Evolutionary conservation across 2,888 invertebrate species (phyloP).

Genomic region (Eledona agricola): DNA sequence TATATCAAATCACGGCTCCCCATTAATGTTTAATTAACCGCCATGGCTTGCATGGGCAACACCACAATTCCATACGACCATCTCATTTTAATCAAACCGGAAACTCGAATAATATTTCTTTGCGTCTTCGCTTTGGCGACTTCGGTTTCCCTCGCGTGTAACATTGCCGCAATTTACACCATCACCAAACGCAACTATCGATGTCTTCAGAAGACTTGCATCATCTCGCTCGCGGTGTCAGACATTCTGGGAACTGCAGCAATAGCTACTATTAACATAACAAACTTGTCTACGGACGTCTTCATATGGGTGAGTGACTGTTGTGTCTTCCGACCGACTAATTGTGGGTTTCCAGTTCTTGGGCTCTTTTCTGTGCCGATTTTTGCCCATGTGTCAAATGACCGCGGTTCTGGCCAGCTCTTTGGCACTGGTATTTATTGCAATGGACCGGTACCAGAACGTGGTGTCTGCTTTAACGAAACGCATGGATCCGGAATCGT

Average conservation of each 20-base stretch:
- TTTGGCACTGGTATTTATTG: constrained; percentile 65
- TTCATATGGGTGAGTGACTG: constrained; percentile 57
- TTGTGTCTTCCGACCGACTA: background rate
- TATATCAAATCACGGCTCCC: constrained; percentile 20
- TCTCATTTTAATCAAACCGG: constrained; percentile 1
- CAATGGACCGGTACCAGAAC: constrained; percentile 67
- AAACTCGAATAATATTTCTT: constrained; percentile 2
- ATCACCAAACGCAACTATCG: constrained; percentile 59
- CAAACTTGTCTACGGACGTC: constrained; percentile 52
- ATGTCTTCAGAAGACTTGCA: constrained; percentile 64
- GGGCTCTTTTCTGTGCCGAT: constrained; percentile 63
- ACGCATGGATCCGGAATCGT: constrained; percentile 62
- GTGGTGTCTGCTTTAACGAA: constrained; percentile 60
- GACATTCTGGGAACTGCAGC: constrained; percentile 60
- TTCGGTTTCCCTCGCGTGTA: constrained; percentile 25
- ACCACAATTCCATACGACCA: constrained; percentile 1
- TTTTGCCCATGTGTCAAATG: constrained; percentile 65
- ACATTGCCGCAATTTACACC: constrained; percentile 46
- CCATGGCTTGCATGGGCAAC: too few relatives aligned
- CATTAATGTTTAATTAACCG: constrained; percentile 18
- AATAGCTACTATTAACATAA: constrained; percentile 52
- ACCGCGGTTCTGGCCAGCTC: constrained; percentile 65
- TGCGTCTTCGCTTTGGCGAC: constrained; percentile 3
- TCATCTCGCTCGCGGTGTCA: constrained; percentile 64
- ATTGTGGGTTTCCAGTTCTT: constrained; percentile 57